Conservation (phyloP, 2,888 invertebrate species). For the Sesia bembeciformis region DNA sequence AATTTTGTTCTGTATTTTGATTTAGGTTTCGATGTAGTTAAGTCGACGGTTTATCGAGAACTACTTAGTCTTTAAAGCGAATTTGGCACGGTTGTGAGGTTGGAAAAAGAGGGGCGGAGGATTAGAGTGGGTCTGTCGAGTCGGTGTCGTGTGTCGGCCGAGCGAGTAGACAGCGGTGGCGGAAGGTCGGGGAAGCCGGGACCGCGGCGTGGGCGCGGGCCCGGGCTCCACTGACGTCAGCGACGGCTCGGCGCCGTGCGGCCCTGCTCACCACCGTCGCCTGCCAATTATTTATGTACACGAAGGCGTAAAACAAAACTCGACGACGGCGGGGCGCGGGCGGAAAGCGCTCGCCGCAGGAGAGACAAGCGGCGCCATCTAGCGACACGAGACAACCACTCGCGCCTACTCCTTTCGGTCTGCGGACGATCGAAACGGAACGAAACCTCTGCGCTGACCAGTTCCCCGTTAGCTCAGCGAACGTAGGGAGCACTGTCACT, state of each 20-base stretch:
- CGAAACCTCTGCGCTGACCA: conserved; percentile 48
- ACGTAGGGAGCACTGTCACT: conserved; percentile 52
- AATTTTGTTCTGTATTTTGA: too few species aligned
- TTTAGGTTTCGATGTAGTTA: too few species aligned
- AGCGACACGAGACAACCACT: conserved; percentile 64
- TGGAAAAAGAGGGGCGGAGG: conserved; percentile 45
- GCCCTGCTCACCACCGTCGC: conserved; percentile 57
- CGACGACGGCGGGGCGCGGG: conserved; percentile 61
- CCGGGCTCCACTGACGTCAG: conserved; percentile 70
- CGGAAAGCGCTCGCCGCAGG: conserved; percentile 70
- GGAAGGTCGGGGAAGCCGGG: conserved; percentile 70
- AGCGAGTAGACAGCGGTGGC: conserved; percentile 56
- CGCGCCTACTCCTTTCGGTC: conserved; percentile 58
- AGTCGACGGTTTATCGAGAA: not conserved
- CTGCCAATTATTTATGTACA: conserved; percentile 67
- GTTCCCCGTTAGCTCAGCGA: conserved; percentile 40
- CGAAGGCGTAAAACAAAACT: conserved; percentile 66
- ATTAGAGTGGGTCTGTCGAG: conserved; percentile 52
- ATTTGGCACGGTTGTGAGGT: conserved; percentile 36
- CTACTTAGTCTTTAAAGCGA: not conserved
- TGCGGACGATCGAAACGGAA: conserved; percentile 71
- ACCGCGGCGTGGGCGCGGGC: conserved; percentile 42
- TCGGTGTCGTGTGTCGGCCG: conserved; percentile 49
- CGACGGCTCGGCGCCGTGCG: conserved; percentile 65
- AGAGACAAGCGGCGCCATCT: conserved; percentile 69